Base-by-base conservation (phyloP, 2,113 vertebrate species). In the Prunella fulvescens region DNA sequence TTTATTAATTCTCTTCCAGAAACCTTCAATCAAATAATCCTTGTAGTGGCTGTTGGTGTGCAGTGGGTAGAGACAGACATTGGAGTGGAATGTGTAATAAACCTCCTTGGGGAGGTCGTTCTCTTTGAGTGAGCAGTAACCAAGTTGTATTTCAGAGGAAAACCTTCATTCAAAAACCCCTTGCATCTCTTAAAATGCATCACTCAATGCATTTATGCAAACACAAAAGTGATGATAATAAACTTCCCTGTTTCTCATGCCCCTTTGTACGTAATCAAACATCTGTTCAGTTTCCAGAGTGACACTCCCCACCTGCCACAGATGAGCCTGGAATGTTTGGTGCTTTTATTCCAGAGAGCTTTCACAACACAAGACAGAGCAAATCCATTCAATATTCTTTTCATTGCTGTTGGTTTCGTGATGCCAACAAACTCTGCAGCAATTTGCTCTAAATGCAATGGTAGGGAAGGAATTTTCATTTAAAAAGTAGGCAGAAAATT, bases 71-170 rank as follows among this genome's bases (percentile, higher is more conserved):
- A 56, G 29, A 37, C 10, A 39, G 53, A 79, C 42, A 11, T 10
- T 2, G 18, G 40, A 65, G 11, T 37, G 0, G 0, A 39, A 37
- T 15, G 14, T 29, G 2, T 24, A 14, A 73, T 33, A 44, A 48
- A 71, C 4, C n/a, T 56, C 26, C 2, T 0, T 7, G 29, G 45
- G 16, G 66, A 20, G 13, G 23, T 7, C 0, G 0, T 35, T 53
- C 19, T 53, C 31, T 42, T 28, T 29, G 35, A n/a, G 20, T 47
- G 10, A 66, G 19, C 44, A 11, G 20, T 10, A 35, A 70, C 10
- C 40, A 42, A 54, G 39, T 25, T 39, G 2, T 5, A 15, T 81
- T 47, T 48, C 54, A 71, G 72, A 65, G 72, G n/a, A 69, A 23
- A 85, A 18, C 16, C 42, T 53, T 53, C 58, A 14, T 48, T 83